A percentile compares a stretch with the other conserved stretches of the same genome.
These are phyloP conservation scores for Vipera latastei DNA, from an alignment of 2,797 vertebrate genomes.

Conservation along the genomic window DNA sequence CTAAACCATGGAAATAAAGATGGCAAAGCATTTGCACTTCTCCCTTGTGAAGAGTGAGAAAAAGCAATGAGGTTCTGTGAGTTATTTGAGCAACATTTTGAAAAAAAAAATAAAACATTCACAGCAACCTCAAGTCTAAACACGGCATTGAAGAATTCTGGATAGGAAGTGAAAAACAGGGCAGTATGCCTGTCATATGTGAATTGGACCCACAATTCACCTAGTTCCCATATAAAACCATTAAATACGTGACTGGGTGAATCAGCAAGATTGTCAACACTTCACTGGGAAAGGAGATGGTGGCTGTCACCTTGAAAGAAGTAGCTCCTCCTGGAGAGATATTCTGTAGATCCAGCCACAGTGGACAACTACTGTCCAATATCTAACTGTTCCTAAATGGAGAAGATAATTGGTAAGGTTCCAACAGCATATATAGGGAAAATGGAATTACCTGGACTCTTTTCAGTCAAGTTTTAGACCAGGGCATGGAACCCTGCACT, in stretches of 20 bases:
- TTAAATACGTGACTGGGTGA: background rate
- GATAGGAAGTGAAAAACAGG: background rate
- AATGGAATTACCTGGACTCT: background rate
- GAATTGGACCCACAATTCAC: background rate
- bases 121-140: too few relatives aligned
- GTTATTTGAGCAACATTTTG: background rate
- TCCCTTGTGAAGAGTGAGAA: background rate
- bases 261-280: background rate
- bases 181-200: background rate
- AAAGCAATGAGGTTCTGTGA: background rate
- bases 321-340: background rate
- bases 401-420: background rate
- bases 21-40: background rate
- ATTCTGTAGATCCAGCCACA: background rate
- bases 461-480: background rate
- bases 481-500: background rate
- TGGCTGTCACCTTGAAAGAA: background rate
- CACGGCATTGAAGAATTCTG: background rate
- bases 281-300: background rate
- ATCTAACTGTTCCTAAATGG: background rate
- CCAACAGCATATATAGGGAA: background rate
- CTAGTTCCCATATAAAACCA: background rate
- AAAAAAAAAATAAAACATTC: background rate
- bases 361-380: background rate
- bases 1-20: background rate